These are phyloP conservation scores for Caligus rogercresseyi DNA, from an alignment of 1,140 invertebrate genomes.

Conservation along the genomic window DNA sequence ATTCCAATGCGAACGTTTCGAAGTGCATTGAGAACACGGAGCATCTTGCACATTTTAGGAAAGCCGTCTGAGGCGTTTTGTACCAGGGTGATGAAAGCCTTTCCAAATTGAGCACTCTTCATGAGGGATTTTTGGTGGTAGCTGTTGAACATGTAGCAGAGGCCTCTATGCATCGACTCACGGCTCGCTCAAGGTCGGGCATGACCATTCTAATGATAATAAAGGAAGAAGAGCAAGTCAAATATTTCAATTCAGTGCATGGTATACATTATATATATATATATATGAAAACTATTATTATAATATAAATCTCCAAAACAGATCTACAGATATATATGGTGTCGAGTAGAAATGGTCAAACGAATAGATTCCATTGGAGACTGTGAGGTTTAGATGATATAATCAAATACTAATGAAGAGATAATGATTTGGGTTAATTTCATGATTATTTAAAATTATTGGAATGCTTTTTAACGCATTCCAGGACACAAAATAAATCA, in stretches of 20 bases:
- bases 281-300: neutral
- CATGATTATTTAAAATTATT: too few relatives aligned
- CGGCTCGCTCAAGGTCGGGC: constrained; percentile 52
- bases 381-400: too few relatives aligned
- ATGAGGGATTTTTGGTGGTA: constrained; percentile 74
- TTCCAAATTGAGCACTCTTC: constrained; percentile 34
- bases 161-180: constrained; percentile 74
- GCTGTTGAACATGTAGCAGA: constrained; percentile 71
- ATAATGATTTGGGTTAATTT: too few relatives aligned
- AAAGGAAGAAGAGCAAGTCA: too few relatives aligned
- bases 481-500: too few relatives aligned
- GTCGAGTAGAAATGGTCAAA: too few relatives aligned
- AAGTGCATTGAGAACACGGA: constrained; percentile 80
- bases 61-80: constrained; percentile 3
- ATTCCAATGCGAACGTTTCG: constrained; percentile 57
- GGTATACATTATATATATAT: constrained; percentile 41
- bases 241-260: too few relatives aligned
- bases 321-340: too few relatives aligned
- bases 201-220: constrained; percentile 68
- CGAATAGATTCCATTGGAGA: too few relatives aligned
- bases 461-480: too few relatives aligned
- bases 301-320: too few relatives aligned
- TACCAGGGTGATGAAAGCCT: constrained; percentile 5
- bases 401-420: too few relatives aligned
- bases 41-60: constrained; percentile 57